Percentiles rank a stretch among this genome's conserved stretches.
phyloP scores from a whole-genome alignment of 2,888 invertebrate species.

The Cybosia mesomella region DNA sequence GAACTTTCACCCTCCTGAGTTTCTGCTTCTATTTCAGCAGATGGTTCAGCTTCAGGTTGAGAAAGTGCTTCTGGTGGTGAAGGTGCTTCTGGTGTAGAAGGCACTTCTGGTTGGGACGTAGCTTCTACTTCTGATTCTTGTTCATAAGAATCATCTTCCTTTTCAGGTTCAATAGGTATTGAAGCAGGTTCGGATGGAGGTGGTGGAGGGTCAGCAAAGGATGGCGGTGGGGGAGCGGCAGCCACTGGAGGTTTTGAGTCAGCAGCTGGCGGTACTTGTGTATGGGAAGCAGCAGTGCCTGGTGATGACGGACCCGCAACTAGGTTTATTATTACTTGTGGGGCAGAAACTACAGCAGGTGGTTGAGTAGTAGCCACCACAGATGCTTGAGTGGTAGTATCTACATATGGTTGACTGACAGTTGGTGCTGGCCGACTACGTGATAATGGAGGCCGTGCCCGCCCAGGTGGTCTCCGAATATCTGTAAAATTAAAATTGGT shows the following conservation, averaged over 20 bases:
- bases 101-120: not conserved
- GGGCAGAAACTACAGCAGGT: not conserved
- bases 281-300: not conserved
- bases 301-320: not conserved
- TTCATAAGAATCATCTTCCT: constrained; percentile 2
- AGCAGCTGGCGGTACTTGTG: not conserved
- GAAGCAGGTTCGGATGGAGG: not conserved
- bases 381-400: too few relatives aligned
- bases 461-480: not conserved
- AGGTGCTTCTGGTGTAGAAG: not conserved
- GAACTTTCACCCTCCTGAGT: not conserved
- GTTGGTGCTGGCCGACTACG: not conserved
- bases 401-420: not conserved
- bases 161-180: constrained; percentile 1
- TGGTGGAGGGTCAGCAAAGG: too few relatives aligned
- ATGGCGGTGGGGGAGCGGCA: not conserved
- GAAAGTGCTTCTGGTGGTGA: not conserved
- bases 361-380: not conserved
- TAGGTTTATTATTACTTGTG: constrained; percentile 9
- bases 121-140: not conserved
- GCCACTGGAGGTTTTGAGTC: not conserved
- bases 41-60: not conserved
- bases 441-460: not conserved
- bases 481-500: not conserved
- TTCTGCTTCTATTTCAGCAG: not conserved